Conservation (phyloP, 1,140 invertebrate genomes). For the Helicoverpa zea region DNA sequence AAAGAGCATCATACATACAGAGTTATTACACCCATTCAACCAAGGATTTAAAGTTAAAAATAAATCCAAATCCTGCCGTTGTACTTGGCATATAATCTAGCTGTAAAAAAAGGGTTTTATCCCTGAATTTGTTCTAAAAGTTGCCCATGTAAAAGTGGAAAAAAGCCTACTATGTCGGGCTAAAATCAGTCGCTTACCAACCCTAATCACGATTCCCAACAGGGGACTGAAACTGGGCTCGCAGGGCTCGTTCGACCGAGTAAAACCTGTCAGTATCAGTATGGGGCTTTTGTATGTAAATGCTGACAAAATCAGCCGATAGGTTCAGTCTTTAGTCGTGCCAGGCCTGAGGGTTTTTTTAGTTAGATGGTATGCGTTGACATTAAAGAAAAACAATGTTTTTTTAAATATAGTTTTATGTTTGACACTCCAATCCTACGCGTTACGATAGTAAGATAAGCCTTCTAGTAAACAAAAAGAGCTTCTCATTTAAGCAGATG, state of each 20-base stretch:
- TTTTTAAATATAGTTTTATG: too few relatives aligned
- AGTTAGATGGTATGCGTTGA: neutral
- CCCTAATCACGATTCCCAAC: neutral
- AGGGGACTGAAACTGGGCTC: neutral
- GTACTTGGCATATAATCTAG: neutral
- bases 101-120: neutral
- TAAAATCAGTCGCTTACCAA: neutral
- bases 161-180: neutral
- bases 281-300: conserved; percentile 15
- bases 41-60: too few relatives aligned
- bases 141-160: neutral
- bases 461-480: too few relatives aligned
- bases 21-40: too few relatives aligned
- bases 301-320: conserved; percentile 7
- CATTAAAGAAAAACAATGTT: neutral
- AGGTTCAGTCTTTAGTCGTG: neutral
- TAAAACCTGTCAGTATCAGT: neutral
- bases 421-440: too few relatives aligned
- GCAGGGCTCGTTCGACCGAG: neutral
- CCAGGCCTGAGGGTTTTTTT: neutral
- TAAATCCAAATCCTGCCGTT: neutral
- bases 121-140: neutral
- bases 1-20: too few relatives aligned
- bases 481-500: too few relatives aligned
- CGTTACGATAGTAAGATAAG: too few relatives aligned